phyloP scores from a whole-genome alignment of 2,797 vertebrate genomes.

The Danio albolineatus region DNA sequence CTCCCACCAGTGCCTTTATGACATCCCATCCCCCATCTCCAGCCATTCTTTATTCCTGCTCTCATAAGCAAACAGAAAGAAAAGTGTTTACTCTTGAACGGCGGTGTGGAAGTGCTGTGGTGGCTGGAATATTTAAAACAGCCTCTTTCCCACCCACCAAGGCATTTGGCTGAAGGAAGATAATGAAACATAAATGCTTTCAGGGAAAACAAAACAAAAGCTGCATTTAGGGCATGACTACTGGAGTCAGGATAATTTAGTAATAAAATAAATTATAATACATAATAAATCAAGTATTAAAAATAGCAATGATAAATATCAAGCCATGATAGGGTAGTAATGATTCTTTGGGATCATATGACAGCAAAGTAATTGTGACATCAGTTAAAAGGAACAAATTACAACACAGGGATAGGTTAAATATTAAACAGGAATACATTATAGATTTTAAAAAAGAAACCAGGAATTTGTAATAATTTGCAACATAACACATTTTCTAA shows the following conservation, averaged over 20 bases:
- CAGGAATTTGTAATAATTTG: too few relatives aligned
- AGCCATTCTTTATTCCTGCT: neutral
- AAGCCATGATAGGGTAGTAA: too few relatives aligned
- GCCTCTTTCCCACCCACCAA: slow-evolving; percentile 1
- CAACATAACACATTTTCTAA: too few relatives aligned
- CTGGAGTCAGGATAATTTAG: neutral
- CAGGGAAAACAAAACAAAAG: neutral
- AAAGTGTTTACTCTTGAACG: slow-evolving; percentile 56
- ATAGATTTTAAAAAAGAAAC: too few relatives aligned
- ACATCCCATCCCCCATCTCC: slow-evolving; percentile 10
- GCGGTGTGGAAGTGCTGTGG: slow-evolving; percentile 46
- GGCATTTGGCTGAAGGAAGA: neutral
- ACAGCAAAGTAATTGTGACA: too few relatives aligned
- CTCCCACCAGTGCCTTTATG: slow-evolving; percentile 9
- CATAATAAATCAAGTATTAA: neutral
- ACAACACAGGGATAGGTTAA: too few relatives aligned
- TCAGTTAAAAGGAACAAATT: too few relatives aligned
- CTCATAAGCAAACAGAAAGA: slow-evolving; percentile 42
- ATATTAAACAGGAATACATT: too few relatives aligned
- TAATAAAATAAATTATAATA: neutral
- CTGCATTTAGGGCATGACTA: neutral
- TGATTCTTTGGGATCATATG: too few relatives aligned
- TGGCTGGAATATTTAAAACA: slow-evolving; percentile 46
- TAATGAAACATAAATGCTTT: too few relatives aligned
- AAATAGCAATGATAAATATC: neutral